Evolutionary conservation across 2,113 vertebrate species (phyloP), one percentile per base, ranked within the genome.

Genomic region (Megaptera novaeangliae): DNA sequence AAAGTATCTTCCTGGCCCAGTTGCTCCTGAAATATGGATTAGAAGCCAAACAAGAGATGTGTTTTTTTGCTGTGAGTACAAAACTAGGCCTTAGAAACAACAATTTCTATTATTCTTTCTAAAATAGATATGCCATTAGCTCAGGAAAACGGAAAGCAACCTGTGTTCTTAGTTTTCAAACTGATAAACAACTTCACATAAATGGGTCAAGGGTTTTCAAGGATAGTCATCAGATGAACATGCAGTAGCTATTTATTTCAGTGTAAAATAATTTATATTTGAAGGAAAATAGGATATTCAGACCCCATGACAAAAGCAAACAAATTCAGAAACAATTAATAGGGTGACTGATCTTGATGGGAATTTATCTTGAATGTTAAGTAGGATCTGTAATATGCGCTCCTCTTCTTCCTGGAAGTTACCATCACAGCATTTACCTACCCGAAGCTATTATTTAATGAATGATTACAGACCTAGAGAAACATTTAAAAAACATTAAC

Each of bases 71-170:
- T 92, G 0, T 5, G 59, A 90, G 18, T 63, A 74, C 25, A 91
- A 52, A 96, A 82, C 87, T 61, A 75, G 14, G 55, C 49, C 63
- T 41, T 93, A 96, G 95, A 0, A 82, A 95, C 94, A 97, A 96
- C 91, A 98, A 94, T 98, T 98, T 98, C 88, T 98, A 98, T 97
- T 97, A 94, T 97, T 98, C 94, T 98, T 96, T 95, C 98, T 97
- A 97, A 98, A 98, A 97, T 83, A 96, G 97, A 96, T 91, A 41
- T 97, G 94, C 66, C 20, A 84, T 87, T 89, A n/a, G 71, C 25
- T 92, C 72, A 98, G 91, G 52, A 95, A 98, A 97, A 64, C 4
- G 39, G 21, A 92, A 84, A 95, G 75, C 14, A 85, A 55, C 41
- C 44, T 72, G 20, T 44, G 3, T 2, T 85, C 97, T 97, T 55